Conservation (phyloP, 2,888 invertebrate species). For the Coelinius sp. region DNA sequence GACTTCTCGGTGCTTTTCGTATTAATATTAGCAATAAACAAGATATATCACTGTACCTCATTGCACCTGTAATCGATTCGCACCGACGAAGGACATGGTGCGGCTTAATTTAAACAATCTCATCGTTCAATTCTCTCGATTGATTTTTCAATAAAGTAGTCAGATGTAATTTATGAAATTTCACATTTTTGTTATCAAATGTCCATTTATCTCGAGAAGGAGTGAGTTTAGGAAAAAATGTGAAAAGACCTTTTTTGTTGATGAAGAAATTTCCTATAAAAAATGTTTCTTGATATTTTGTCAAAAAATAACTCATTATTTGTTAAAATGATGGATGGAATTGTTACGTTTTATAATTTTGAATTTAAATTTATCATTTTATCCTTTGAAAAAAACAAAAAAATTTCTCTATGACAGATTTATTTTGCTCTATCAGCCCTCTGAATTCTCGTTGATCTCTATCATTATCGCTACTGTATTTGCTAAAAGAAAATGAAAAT, state of each 20-base stretch:
- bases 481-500: constrained; percentile 36
- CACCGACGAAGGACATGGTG: constrained; percentile 4
- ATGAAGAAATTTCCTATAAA: not conserved
- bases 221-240: not conserved
- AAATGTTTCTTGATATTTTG: not conserved
- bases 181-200: not conserved
- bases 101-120: not conserved
- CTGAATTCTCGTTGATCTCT: constrained; percentile 10
- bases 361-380: not conserved
- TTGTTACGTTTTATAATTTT: not conserved
- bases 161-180: not conserved
- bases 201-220: not conserved
- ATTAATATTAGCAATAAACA: constrained; percentile 25
- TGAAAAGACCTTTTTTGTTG: not conserved
- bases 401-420: not conserved
- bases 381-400: not conserved
- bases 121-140: not conserved
- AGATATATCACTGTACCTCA: constrained; percentile 11
- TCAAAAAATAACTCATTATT: not conserved
- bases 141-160: not conserved
- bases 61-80: constrained; percentile 11
- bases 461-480: constrained; percentile 44
- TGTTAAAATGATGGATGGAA: not conserved
- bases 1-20: not conserved
- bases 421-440: not conserved